These are phyloP conservation scores for Brassicogethes aeneus DNA, from an alignment of 2,888 invertebrate species.

Conservation along the genomic window DNA sequence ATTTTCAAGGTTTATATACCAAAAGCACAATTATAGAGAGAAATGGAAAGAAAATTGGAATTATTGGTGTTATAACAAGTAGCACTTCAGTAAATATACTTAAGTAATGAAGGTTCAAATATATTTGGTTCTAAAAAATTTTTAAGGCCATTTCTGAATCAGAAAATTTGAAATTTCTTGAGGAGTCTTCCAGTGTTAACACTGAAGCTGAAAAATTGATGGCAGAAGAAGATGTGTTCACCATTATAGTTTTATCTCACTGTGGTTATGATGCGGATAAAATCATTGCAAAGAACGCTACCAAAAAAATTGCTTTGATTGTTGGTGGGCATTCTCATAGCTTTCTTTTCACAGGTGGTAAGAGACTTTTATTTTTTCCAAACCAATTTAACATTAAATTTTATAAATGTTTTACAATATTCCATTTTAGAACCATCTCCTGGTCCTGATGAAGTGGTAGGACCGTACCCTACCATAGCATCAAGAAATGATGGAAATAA, in stretches of 20 bases:
- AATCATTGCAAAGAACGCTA: conserved; percentile 54
- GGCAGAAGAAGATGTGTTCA: conserved; percentile 54
- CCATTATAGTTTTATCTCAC: conserved; percentile 76
- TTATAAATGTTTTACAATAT: no score
- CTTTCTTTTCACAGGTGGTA: conserved; percentile 57
- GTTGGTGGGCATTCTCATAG: conserved; percentile 84
- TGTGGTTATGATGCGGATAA: conserved; percentile 63
- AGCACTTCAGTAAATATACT: background rate
- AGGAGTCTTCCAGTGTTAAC: conserved; percentile 58
- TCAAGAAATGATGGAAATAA: conserved; percentile 46
- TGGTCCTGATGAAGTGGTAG: conserved; percentile 48
- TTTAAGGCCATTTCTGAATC: conserved; percentile 30
- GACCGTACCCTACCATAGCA: conserved; percentile 64
- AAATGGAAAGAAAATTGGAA: conserved; percentile 58
- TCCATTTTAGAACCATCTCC: conserved; percentile 16
- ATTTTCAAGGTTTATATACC: conserved; percentile 50
- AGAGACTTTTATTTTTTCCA: conserved; percentile 12
- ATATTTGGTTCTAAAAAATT: conserved; percentile 22
- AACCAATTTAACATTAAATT: no score
- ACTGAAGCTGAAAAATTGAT: conserved; percentile 57
- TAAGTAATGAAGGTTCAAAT: no score
- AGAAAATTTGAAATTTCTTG: conserved; percentile 57
- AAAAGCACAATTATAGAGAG: conserved; percentile 57
- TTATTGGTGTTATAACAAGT: conserved; percentile 55
- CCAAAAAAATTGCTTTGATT: conserved; percentile 66